Percentiles rank a stretch among this genome's conserved stretches.
These are phyloP conservation scores for Polypterus bichir DNA, from an alignment of 2,113 vertebrate species.

Conservation along the genomic window DNA sequence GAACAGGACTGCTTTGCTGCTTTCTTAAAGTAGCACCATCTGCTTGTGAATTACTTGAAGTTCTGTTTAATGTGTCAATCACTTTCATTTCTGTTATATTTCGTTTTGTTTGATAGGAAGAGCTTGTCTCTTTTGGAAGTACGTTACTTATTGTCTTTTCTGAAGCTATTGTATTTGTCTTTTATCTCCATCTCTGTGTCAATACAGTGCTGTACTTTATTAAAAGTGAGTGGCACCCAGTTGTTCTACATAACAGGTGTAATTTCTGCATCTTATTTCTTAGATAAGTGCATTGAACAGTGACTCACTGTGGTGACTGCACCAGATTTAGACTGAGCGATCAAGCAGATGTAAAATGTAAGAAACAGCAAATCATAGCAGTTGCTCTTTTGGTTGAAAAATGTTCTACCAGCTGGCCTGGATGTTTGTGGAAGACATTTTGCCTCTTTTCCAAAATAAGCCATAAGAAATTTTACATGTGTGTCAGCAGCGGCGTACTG, in stretches of 20 bases:
- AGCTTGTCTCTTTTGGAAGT: too few species aligned
- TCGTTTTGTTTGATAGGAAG: too few species aligned
- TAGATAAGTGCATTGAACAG: constrained; percentile 62
- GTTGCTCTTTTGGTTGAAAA: constrained; percentile 66
- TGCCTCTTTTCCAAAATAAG: constrained; percentile 43
- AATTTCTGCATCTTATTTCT: constrained; percentile 48
- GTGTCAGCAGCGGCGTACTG: constrained; percentile 37
- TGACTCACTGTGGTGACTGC: constrained; percentile 53
- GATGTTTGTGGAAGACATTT: constrained; percentile 25
- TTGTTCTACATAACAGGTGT: constrained; percentile 86
- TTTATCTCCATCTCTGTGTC: constrained; percentile 29
- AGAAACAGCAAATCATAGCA: constrained; percentile 47
- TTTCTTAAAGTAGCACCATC: too few species aligned
- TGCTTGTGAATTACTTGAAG: too few species aligned
- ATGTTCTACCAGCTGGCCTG: constrained; percentile 64
- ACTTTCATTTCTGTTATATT: too few species aligned
- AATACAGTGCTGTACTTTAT: constrained; percentile 52
- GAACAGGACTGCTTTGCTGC: too few species aligned
- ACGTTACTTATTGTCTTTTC: too few species aligned
- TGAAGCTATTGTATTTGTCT: background rate
- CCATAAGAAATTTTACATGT: constrained; percentile 39
- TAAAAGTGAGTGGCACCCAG: constrained; percentile 56
- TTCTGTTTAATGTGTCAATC: too few species aligned
- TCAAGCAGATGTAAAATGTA: constrained; percentile 73
- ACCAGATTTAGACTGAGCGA: constrained; percentile 57